phyloP scores from a whole-genome alignment of 1,140 invertebrate species.

The Danaus melanippus region DNA sequence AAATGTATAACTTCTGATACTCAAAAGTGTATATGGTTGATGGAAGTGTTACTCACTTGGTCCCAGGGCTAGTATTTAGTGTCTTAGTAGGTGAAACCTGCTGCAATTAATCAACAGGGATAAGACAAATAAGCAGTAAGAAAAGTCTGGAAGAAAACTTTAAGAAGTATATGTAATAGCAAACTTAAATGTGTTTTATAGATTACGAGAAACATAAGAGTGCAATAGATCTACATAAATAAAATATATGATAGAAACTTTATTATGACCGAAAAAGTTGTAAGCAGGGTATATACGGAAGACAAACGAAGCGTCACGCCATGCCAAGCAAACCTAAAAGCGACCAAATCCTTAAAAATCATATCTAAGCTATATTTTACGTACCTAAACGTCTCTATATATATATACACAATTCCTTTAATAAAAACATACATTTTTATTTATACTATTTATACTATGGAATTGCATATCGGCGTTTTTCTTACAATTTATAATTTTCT shows the following conservation, averaged over 20 bases:
- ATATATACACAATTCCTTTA: no score
- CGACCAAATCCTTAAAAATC: no score
- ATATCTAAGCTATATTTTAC: no score
- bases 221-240: conserved; percentile 1
- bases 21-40: conserved; percentile 11
- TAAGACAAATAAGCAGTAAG: conserved; percentile 53
- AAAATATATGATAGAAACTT: no score
- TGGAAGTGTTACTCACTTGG: conserved; percentile 54
- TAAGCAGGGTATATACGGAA: not conserved
- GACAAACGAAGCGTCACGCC: conserved; percentile 6
- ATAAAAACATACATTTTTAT: no score
- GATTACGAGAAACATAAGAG: not conserved
- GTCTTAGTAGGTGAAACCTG: conserved; percentile 68
- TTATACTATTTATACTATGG: no score
- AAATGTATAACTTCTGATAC: conserved; percentile 7
- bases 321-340: conserved; percentile 2
- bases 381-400: no score
- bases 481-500: no score
- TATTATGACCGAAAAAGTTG: no score
- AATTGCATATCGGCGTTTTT: no score
- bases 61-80: conserved; percentile 62
- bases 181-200: conserved; percentile 18
- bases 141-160: conserved; percentile 28
- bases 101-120: conserved; percentile 63
- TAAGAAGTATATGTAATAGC: conserved; percentile 25